Evolutionary conservation across 2,113 vertebrate species (phyloP).

Genomic region (Myotis yumanensis): DNA sequence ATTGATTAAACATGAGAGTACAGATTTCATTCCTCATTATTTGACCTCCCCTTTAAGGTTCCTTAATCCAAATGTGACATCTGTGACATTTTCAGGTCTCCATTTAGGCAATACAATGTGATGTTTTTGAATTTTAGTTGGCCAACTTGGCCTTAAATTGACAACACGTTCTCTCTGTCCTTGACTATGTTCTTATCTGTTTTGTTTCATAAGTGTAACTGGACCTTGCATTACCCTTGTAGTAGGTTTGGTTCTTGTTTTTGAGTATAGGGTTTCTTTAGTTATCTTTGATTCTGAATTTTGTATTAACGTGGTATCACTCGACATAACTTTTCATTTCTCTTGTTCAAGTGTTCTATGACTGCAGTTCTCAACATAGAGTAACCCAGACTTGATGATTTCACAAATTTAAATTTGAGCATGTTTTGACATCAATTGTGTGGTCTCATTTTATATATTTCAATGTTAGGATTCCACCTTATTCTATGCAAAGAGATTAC

Average conservation of each 20-base stretch:
- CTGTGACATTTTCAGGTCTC: neutral
- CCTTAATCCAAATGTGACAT: neutral
- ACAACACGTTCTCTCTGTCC: neutral
- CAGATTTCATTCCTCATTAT: constrained; percentile 14
- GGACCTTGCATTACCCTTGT: neutral
- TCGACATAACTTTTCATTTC: neutral
- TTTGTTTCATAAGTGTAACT: constrained; percentile 45
- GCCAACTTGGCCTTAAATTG: neutral
- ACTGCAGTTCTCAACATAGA: neutral
- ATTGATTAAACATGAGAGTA: neutral
- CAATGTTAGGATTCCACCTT: neutral
- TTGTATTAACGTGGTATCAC: neutral
- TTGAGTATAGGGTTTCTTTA: constrained; percentile 7
- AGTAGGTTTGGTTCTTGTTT: constrained; percentile 1
- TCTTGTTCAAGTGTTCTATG: neutral
- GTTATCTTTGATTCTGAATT: constrained; percentile 24
- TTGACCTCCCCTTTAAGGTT: constrained; percentile 5
- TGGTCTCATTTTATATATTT: neutral
- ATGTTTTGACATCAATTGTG: neutral
- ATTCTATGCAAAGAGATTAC: neutral
- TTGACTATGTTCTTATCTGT: constrained; percentile 39
- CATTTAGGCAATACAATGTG: neutral
- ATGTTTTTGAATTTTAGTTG: constrained; percentile 30
- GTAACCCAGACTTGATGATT: neutral
- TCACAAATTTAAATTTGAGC: neutral